phyloP scores from a whole-genome alignment of 1,140 invertebrate genomes.

The Papilio machaon region DNA sequence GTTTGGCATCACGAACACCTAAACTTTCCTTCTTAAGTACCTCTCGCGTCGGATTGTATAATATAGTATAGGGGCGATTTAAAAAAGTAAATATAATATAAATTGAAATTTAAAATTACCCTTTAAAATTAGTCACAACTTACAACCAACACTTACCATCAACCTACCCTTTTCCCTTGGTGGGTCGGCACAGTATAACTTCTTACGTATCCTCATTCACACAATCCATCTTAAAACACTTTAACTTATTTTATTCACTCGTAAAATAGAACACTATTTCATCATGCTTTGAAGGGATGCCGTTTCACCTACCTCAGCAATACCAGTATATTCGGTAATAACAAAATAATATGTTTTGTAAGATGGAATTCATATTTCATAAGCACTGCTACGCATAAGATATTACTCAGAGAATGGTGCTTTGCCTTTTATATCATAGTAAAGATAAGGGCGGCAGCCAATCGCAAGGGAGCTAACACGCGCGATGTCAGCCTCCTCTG shows the following conservation, averaged over 20 bases:
- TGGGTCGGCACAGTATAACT: too few species aligned
- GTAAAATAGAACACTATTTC: background rate
- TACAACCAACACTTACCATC: too few species aligned
- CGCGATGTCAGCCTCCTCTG: constrained; percentile 57
- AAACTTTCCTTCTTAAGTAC: too few species aligned
- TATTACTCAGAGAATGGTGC: constrained; percentile 71
- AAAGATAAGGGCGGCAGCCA: constrained; percentile 67
- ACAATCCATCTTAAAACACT: background rate
- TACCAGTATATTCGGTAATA: constrained; percentile 73
- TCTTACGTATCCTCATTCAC: too few species aligned
- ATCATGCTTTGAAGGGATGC: constrained; percentile 11
- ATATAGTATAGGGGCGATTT: too few species aligned
- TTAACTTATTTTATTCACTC: background rate
- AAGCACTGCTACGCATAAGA: constrained; percentile 73
- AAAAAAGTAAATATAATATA: too few species aligned
- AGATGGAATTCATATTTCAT: constrained; percentile 80
- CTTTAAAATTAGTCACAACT: too few species aligned
- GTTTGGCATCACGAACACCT: too few species aligned
- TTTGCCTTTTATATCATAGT: constrained; percentile 73
- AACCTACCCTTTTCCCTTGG: too few species aligned
- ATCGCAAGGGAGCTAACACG: constrained; percentile 59
- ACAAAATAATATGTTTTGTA: constrained; percentile 77
- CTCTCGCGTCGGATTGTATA: too few species aligned
- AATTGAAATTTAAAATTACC: too few species aligned
- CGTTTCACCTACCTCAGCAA: constrained; percentile 30